Evolutionary conservation across 2,888 invertebrate species (phyloP), one percentile per base, ranked within the genome.

Genomic region (Amphipyra tragopoginis): DNA sequence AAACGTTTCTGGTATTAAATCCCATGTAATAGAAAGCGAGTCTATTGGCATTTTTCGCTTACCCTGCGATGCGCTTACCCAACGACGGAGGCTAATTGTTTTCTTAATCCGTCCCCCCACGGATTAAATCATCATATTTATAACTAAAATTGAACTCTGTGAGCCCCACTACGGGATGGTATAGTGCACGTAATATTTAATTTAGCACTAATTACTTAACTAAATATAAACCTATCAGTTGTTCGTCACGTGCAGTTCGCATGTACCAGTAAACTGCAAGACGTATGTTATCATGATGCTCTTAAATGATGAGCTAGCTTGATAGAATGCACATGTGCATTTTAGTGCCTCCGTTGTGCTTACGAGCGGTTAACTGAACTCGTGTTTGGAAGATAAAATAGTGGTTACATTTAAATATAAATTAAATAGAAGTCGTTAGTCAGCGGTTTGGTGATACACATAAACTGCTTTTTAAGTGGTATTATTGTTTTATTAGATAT

Each of bases 161-260:
- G 21, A 21, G 3, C 3, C 21, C 21, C 3, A 21, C 21, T 2
- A 21, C 2, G 21, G 21, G 21, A n/a, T n/a, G n/a, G n/a, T n/a
- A n/a, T 7, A 5, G 1, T 29, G 29, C 5, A 2, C 5, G 6
- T 5, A 29, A 29, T 29, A 29, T 29, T 29, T 7, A 29, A 7
- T 29, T 7, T 7, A 29, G 6, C 42, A 58, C 11, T 53, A 57
- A 53, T 57, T 39, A 49, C 11, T 21, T 1, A 40, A 26, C 45
- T 72, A 72, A 66, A 72, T 56, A 72, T 72, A 70, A 42, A 29
- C 13, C 1, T 5, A 51, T 72, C 67, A 72, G 70, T 47, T 72
- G 62, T 52, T 60, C 38, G 47, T 71, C 70, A 72, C 72, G 67
- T 62, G 72, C 56, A 50, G 15, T 53, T 29, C 40, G 56, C 62